Percentiles rank a stretch among this genome's conserved stretches.
Conservation (phyloP, 2,113 vertebrate species). For the Mus spicilegus region DNA sequence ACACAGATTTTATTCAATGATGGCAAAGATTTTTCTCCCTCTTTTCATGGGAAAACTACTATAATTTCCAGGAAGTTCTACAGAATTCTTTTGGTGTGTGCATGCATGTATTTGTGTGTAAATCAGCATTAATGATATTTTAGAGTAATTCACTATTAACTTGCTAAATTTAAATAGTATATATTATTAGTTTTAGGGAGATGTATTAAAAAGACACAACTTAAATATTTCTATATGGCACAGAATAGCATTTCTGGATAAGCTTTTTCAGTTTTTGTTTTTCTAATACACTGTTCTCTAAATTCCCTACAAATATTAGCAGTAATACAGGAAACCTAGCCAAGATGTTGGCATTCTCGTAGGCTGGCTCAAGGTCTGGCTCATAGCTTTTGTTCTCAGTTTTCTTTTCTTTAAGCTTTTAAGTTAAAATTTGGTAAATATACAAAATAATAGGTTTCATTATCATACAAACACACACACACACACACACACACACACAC, state of each 20-base stretch:
- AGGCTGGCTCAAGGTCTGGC: background rate
- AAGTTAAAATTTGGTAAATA: background rate
- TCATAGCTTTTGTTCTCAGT: background rate
- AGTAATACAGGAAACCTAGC: background rate
- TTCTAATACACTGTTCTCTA: background rate
- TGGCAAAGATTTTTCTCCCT: background rate
- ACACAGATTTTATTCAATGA: background rate
- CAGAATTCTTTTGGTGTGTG: background rate
- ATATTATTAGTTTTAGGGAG: background rate
- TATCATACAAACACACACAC: background rate
- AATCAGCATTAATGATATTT: background rate
- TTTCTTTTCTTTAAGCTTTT: background rate
- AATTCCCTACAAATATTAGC: background rate
- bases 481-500: background rate
- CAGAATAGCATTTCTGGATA: background rate
- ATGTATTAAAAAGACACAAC: background rate
- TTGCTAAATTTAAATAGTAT: background rate
- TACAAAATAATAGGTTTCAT: background rate
- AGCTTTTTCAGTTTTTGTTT: background rate
- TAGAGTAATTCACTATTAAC: constrained; percentile 26
- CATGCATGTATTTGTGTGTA: background rate
- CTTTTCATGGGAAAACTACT: background rate
- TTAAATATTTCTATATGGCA: constrained; percentile 42
- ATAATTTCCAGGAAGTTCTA: background rate
- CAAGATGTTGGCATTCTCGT: background rate